A percentile compares a stretch with the other conserved stretches of the same genome.
Evolutionary conservation across 2,888 invertebrate genomes (phyloP).

Genomic region (Ochropleura leucogaster): DNA sequence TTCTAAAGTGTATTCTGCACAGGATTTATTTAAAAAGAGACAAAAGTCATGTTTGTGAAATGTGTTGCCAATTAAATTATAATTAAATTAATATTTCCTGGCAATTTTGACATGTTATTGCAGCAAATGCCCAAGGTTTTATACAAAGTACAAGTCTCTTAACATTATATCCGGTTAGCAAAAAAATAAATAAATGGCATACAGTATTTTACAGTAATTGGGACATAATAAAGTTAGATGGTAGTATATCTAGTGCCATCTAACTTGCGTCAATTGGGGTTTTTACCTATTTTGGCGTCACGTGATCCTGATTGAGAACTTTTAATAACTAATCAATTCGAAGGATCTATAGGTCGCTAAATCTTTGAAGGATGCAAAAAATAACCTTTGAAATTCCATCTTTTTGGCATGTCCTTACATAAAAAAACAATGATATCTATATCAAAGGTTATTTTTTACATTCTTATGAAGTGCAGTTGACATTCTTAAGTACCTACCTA

Average conservation of each 20-base stretch:
- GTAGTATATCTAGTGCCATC: neutral
- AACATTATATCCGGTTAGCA: constrained; percentile 31
- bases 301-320: neutral
- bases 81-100: constrained; percentile 44
- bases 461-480: neutral
- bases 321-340: neutral
- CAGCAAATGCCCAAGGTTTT: constrained; percentile 25
- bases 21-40: constrained; percentile 33
- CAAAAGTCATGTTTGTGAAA: constrained; percentile 1
- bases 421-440: neutral
- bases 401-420: neutral
- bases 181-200: neutral
- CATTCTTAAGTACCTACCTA: neutral
- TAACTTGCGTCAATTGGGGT: neutral
- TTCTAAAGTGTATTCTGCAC: neutral
- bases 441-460: neutral
- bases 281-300: neutral
- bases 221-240: neutral
- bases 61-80: constrained; percentile 19
- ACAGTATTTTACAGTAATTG: constrained; percentile 22
- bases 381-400: too few species aligned
- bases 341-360: neutral
- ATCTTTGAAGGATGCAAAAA: neutral
- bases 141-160: neutral
- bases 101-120: constrained; percentile 19